Base-by-base conservation (phyloP, 2,888 invertebrate species). In the Protophormia terraenovae region DNA sequence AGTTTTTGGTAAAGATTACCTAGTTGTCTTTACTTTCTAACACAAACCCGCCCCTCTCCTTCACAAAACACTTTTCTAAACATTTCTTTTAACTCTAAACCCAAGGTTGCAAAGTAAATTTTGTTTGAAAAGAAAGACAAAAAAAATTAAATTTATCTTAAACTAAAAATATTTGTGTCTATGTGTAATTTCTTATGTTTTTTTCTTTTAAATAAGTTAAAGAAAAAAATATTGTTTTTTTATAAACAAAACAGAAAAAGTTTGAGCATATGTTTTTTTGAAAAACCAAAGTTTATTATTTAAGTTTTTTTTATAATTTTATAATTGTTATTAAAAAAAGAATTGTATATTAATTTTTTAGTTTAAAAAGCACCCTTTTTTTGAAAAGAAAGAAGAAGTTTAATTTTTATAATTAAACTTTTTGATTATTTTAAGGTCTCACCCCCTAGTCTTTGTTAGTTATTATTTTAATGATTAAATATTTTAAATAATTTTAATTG, bases 401-500 rank as follows among this genome's bases (percentile, higher is more conserved):
- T 60, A 58, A 14, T 67, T 53, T 24, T 60, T 24, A 67, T 64
- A 41, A 32, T 35, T 64, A 58, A 66, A 64, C 69, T 83, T 69
- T 67, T 10, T 19, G 67, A 47, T 55, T 32, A 38, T 71, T 83
- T n/a, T 80, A 80, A 77, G 71, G 76, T 77, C 83, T 83, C 86
- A 73, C 82, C 75, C 75, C 82, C 83, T 80, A 85, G 85, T 85
- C 85, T 85, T 83, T 85, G 75, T 82, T 85, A 85, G 85, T 79
- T 79, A 29, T 85, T 75, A 82, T 79, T 82, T 69, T 64, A 47
- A 67, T 45, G 16, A 67, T 27, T 47, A n/a, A n/a, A 64, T 67
- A 62, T 38, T 62, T 83, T 55, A 78, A 41, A 67, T 78, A 58
- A 66, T 87, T 89, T 89, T 79, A 19, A 29, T 88, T 85, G 71